Base-by-base conservation (phyloP, 1,140 invertebrate species). In the Chlorops oryzae region DNA sequence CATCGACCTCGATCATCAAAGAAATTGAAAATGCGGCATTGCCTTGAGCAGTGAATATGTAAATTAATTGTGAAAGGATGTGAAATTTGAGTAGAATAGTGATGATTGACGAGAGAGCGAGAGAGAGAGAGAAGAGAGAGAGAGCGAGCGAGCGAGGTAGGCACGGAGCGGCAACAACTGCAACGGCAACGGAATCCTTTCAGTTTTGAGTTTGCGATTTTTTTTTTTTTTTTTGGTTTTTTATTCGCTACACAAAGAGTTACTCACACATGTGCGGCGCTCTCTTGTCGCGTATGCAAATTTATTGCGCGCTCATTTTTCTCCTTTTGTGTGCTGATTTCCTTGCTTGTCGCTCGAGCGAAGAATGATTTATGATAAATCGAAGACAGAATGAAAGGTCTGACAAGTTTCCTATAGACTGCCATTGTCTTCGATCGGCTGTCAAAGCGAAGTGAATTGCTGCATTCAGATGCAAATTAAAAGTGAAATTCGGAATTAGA, bases 1-100 rank as follows among this genome's bases (percentile, higher is more conserved):
- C 61, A 62, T 50, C 62, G 65, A 64, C 62, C 62, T 62, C 32
- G 24, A 18, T 40, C 55, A 51, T 60, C 34, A 55, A 59, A 59
- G 63, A 64, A 64, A 65, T 65, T 63, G 60, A 62, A 64, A 62
- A 51, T 17, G 47, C 48, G 18, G 17, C 28, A 21, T 17, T 5
- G 23, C 12, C 27, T 51, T 20, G 22, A 13, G 47, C 18, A 12
- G 21, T 50, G 48, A 50, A 50, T 50, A 50, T 50, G 48, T 42
- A 50, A 50, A 50, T 50, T 43, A 50, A 27, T 50, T 43, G 20
- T 50, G 27, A 50, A 50, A 42, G 39, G 39, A 50, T 41, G 35
- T 50, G 48, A 50, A 50, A 50, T 50, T 28, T 42, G 48, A 50
- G n/a, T n/a, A n/a, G n/a, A n/a, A n/a, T n/a, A n/a, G n/a, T n/a